Evolutionary conservation across 2,888 invertebrate species (phyloP).

Genomic region (Cylindroiulus punctatus): DNA sequence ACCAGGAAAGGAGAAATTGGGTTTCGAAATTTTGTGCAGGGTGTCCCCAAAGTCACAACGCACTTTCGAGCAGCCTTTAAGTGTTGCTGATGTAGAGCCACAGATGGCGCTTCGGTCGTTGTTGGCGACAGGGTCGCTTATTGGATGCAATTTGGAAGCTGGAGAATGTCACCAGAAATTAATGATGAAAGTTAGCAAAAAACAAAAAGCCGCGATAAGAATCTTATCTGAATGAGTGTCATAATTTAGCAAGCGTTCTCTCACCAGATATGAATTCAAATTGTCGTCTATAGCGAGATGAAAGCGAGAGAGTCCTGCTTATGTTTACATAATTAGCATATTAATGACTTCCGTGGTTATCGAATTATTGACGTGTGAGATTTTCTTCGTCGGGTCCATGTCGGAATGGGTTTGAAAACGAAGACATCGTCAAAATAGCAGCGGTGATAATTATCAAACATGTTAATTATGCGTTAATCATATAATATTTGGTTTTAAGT

Average conservation of each 20-base stretch:
- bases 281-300: background rate
- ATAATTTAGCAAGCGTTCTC: background rate
- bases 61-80: too few relatives aligned
- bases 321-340: slow-evolving; percentile 47
- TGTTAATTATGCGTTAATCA: too few relatives aligned
- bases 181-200: slow-evolving; percentile 37
- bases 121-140: background rate
- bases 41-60: too few relatives aligned
- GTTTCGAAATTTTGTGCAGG: too few relatives aligned
- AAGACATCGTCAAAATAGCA: background rate
- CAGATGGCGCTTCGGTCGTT: too few relatives aligned
- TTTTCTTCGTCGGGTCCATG: background rate
- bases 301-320: background rate
- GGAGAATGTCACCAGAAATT: slow-evolving; percentile 21
- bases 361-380: background rate
- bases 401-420: background rate
- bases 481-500: too few relatives aligned
- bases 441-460: too few relatives aligned
- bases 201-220: background rate
- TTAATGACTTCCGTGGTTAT: slow-evolving; percentile 21
- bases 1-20: too few relatives aligned
- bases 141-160: slow-evolving; percentile 14
- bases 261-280: background rate
- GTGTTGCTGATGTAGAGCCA: background rate
- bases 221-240: slow-evolving; percentile 41